Conservation (phyloP, 2,113 vertebrate genomes). For the Hemiprocne comata region DNA sequence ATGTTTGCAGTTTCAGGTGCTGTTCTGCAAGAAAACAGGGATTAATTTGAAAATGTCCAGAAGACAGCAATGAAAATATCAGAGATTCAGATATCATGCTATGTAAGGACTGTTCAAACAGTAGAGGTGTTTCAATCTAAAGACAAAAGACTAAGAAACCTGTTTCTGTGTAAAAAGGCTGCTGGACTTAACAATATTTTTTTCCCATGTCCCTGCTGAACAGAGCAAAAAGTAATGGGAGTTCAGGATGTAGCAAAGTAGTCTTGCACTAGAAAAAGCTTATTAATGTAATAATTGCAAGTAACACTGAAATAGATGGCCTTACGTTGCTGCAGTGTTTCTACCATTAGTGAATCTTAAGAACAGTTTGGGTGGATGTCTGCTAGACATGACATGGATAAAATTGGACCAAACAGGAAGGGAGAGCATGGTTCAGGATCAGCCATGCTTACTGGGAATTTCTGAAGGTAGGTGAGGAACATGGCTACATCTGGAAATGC, state of each 20-base stretch:
- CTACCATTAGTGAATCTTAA: no score
- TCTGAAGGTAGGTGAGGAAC: background rate
- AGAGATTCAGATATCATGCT: background rate
- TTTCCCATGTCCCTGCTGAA: no score
- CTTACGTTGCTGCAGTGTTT: no score
- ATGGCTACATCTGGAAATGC: background rate
- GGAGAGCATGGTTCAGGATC: background rate
- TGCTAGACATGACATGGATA: fast-evolving
- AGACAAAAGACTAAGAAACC: background rate
- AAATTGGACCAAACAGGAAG: background rate
- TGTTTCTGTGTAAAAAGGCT: no score
- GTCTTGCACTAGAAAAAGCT: no score
- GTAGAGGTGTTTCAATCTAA: background rate
- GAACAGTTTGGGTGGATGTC: background rate
- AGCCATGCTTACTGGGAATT: background rate
- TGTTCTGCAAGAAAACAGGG: background rate
- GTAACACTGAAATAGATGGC: no score
- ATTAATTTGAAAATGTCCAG: background rate
- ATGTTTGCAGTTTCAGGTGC: background rate
- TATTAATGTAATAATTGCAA: no score
- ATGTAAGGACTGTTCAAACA: background rate
- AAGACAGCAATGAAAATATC: background rate
- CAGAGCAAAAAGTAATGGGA: no score
- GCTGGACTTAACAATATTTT: no score
- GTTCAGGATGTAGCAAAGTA: no score